Percentiles rank a stretch among this genome's conserved stretches.
These are phyloP conservation scores for Bhutanitis thaidina DNA, from an alignment of 2,888 invertebrate species.

Conservation along the genomic window DNA sequence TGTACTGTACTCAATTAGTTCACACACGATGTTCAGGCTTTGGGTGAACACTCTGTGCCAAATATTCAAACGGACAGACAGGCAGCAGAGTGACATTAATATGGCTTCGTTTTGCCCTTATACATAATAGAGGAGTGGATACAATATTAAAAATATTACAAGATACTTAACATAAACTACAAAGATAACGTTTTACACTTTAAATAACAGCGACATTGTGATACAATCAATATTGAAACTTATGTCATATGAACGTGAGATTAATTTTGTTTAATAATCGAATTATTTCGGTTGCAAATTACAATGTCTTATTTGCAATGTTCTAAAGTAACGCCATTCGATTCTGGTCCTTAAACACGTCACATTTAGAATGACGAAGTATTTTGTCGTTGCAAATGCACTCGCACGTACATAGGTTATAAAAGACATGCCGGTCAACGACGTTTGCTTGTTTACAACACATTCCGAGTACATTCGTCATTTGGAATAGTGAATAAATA, in stretches of 20 bases:
- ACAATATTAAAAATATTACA: background rate
- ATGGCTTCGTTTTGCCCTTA: too few relatives aligned
- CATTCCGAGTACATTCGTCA: slow-evolving; percentile 43
- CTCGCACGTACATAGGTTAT: slow-evolving; percentile 22
- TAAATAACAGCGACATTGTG: background rate
- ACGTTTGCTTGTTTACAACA: slow-evolving; percentile 34
- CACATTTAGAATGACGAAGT: slow-evolving; percentile 10
- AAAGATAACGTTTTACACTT: background rate
- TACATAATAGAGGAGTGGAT: background rate
- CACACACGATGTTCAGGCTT: too few relatives aligned
- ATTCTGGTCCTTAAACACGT: slow-evolving; percentile 23
- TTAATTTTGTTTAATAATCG: background rate
- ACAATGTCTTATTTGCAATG: background rate
- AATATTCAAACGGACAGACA: too few relatives aligned
- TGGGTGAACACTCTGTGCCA: too few relatives aligned
- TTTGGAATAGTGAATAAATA: slow-evolving; percentile 8
- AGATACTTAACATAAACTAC: background rate
- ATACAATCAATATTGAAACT: background rate
- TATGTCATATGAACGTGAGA: background rate
- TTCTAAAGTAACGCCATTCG: background rate
- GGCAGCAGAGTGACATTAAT: too few relatives aligned
- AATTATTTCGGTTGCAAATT: background rate
- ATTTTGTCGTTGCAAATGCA: background rate
- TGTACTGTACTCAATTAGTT: too few relatives aligned
- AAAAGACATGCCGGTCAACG: slow-evolving; percentile 34